phyloP scores from a whole-genome alignment of 1,140 invertebrate genomes.

The Calycopis cecrops region DNA sequence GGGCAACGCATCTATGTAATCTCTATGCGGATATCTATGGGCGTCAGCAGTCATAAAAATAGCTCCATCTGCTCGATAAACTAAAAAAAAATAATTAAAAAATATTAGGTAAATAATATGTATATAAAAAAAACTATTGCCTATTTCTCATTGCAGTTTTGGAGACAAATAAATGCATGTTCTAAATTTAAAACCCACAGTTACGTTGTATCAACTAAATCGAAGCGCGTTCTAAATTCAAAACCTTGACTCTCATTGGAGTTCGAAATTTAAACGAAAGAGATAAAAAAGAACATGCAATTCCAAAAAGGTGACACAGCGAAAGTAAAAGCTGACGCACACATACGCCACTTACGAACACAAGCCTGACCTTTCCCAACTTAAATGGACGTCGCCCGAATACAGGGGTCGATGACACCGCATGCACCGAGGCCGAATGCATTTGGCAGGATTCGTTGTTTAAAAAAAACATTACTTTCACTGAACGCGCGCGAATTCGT shows the following conservation, averaged over 20 bases:
- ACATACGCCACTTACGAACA: constrained; percentile 36
- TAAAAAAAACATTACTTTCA: constrained; percentile 56
- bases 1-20: too few species aligned
- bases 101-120: too few species aligned
- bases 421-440: constrained; percentile 52
- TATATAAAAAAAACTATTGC: too few species aligned
- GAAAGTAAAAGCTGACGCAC: constrained; percentile 65
- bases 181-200: too few species aligned
- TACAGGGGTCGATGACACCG: constrained; percentile 46
- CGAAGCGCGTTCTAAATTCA: too few species aligned
- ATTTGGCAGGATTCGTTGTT: constrained; percentile 55
- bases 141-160: too few species aligned
- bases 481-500: constrained; percentile 37
- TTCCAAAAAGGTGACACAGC: constrained; percentile 36
- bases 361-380: constrained; percentile 66
- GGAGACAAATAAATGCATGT: too few species aligned
- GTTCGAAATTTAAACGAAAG: constrained; percentile 26
- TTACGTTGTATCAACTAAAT: too few species aligned
- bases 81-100: too few species aligned
- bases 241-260: neutral
- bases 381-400: constrained; percentile 56
- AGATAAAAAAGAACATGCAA: constrained; percentile 19
- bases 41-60: too few species aligned
- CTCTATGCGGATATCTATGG: too few species aligned
- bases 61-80: constrained; percentile 5